A percentile compares a stretch with the other conserved stretches of the same genome.
Evolutionary conservation across 2,113 vertebrate genomes (phyloP).

Genomic region (Atrichornis clamosus): DNA sequence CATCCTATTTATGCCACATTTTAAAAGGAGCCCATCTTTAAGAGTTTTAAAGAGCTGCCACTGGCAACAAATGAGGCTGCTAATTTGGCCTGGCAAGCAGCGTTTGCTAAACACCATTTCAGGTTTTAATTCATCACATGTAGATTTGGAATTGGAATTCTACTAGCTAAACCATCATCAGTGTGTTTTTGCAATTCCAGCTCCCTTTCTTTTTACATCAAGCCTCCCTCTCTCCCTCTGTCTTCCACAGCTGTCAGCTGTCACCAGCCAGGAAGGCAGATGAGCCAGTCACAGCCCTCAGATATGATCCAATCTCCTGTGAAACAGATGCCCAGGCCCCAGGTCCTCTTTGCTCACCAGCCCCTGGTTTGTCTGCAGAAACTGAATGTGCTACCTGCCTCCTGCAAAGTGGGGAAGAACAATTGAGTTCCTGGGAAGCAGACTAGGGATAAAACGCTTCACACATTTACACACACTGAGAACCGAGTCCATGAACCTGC

Average conservation of each 20-base stretch:
- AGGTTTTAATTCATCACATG: constrained; percentile 48
- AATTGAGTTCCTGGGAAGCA: neutral
- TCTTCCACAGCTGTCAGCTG: constrained; percentile 60
- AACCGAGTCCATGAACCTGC: neutral
- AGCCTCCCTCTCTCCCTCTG: constrained; percentile 19
- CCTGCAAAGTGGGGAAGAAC: neutral
- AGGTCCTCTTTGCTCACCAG: neutral
- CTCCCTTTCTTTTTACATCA: constrained; percentile 28
- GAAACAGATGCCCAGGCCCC: neutral
- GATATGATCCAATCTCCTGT: neutral
- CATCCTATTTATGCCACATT: constrained; percentile 57
- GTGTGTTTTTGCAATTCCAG: constrained; percentile 21
- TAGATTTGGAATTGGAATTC: constrained; percentile 35
- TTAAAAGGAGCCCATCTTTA: constrained; percentile 33
- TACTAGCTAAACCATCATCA: constrained; percentile 12
- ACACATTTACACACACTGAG: fast-evolving
- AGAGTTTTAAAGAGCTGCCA: constrained; percentile 47
- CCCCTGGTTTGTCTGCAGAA: neutral
- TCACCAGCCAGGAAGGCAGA: constrained; percentile 31
- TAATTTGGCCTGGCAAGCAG: constrained; percentile 54
- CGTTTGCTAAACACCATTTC: constrained; percentile 44
- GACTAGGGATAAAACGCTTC: neutral
- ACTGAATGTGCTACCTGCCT: neutral
- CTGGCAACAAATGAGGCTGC: constrained; percentile 35
- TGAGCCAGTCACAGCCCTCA: constrained; percentile 1